Base-by-base conservation (phyloP, 2,113 vertebrate genomes). In the Brachirus orientalis region DNA sequence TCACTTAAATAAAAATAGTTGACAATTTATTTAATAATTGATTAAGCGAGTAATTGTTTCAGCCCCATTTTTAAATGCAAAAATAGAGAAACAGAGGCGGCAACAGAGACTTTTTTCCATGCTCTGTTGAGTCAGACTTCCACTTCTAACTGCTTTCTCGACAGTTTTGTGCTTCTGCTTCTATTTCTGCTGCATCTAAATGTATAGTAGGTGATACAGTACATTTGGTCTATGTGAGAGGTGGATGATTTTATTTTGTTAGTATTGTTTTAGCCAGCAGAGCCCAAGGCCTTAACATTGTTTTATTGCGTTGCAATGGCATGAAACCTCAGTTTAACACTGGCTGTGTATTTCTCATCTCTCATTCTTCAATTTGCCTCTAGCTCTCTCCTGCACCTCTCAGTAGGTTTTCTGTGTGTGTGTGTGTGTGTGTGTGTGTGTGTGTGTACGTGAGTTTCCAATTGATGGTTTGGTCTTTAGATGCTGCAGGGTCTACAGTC, bases 401-500 rank as follows among this genome's bases (percentile, higher is more conserved):
- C 66, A 43, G 67, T 73, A 45, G 67, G 3, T 19, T 79, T 74
- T 54, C 14, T 43, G 10, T 75, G 22, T 67, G 19, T 76, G 20
- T 44, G 35, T 36, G 10, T 33, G 13, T 17, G 12, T 43, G 22
- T 28, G 22, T 5, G 22, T 28, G 22, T 5, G 22, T 43, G 10
- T 73, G 20, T 67, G 19, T 76, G 20, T 47, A 20, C 18, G 7
- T 43, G 13, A 14, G 12, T 46, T 40, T 73, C 60, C 14, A 6
- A 71, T 67, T 82, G 82, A 79, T 85, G 61, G 54, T 67, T 77
- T 69, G 60, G 59, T 75, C 33, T 60, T 61, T 45, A 61, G 75
- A 75, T 67, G 76, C 85, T 85, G 45, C 69, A 79, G 82, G 77
- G 73, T 53, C 40, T 53, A n/a, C 76, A 68, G 62, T 73, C 80